Evolutionary conservation across 2,113 vertebrate species (phyloP), one percentile per base, ranked within the genome.

Genomic region (Tragelaphus buxtoni): DNA sequence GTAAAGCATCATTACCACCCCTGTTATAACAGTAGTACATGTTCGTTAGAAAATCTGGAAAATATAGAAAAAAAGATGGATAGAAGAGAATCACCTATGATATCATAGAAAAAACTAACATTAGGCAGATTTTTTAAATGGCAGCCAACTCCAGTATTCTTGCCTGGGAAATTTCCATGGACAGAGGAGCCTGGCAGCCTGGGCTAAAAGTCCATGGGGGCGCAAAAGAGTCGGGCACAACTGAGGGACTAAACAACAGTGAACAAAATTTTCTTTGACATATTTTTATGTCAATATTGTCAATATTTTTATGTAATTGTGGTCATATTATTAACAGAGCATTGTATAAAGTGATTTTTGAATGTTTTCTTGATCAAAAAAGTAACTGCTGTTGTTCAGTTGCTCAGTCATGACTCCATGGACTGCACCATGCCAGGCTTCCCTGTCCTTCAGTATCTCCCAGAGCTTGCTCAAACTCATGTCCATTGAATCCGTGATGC

Each of bases 41-140:
- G n/a, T 92, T 87, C 65, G 80, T 84, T 63, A 86, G 80, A 86
- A 76, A 80, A 35, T n/a, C 93, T 79, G 83, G 35, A 55, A 94
- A 91, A 74, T 88, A 74, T 12, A 72, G 49, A 90, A 86, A 86
- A 86, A 51, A 82, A 90, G 49, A 22, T 45, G 63, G 51, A 86
- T 69, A 49, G 42, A 93, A 90, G 72, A 76, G 17, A 91, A 53
- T 87, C 45, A 55, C 11, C n/a, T 80, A 22, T 81, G 35, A 32
- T 42, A 17, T 89, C 58, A 77, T 14, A 88, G 45, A 87, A 51
- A 49, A 26, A 88, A 80, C 47, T 26, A 94, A 60, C 18, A 61
- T 85, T 88, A 79, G 58, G 8, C 47, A 65, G 20, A 65, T 96
- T 80, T 85, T 69, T 39, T 0, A 69, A 69, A 69, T 69, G n/a